Evolutionary conservation across 2,113 vertebrate species (phyloP).

Genomic region (Apteryx owenii): DNA sequence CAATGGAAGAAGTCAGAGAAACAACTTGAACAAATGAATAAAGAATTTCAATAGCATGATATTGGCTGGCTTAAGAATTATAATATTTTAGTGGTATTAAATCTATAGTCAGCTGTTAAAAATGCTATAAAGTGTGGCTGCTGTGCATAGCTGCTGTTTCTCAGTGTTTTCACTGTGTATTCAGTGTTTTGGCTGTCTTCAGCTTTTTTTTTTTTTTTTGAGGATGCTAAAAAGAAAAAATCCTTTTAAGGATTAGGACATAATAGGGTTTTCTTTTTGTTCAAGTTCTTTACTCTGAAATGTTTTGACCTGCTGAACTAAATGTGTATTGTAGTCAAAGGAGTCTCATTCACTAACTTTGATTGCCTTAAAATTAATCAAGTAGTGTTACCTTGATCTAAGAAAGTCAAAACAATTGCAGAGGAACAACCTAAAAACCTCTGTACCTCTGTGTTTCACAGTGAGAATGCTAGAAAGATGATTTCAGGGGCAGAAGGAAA

Average conservation of each 20-base stretch:
- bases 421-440: background rate
- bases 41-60: constrained; percentile 4
- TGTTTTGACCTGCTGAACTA: background rate
- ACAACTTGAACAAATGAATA: constrained; percentile 17
- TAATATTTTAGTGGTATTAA: background rate
- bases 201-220: background rate
- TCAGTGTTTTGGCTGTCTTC: background rate
- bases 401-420: background rate
- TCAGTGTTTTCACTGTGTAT: background rate
- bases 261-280: background rate
- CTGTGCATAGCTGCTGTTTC: background rate
- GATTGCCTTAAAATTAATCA: background rate
- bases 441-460: background rate
- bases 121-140: background rate
- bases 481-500: background rate
- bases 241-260: background rate
- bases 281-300: background rate
- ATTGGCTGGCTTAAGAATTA: background rate
- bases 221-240: background rate
- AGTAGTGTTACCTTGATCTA: background rate
- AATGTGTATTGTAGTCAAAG: background rate
- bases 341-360: background rate
- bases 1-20: constrained; percentile 33
- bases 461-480: too few relatives aligned
- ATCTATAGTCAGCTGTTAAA: background rate